Percentiles rank a stretch among this genome's conserved stretches.
Evolutionary conservation across 1,140 invertebrate species (phyloP).

Genomic region (Eumaeus atala): DNA sequence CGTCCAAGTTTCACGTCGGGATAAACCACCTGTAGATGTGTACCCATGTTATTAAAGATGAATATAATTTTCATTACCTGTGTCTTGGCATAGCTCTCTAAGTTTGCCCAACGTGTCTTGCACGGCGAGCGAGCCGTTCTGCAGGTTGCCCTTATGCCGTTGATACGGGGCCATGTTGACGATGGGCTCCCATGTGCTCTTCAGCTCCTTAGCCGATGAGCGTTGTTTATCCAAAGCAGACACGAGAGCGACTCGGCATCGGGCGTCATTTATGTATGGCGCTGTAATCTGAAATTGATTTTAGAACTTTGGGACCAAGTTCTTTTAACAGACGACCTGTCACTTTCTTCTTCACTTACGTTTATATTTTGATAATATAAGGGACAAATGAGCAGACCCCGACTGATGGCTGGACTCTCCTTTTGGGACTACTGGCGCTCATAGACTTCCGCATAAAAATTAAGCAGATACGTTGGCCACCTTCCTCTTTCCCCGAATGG

Average conservation of each 20-base stretch:
- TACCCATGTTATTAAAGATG: background rate
- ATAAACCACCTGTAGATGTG: too few relatives aligned
- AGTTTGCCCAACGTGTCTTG: background rate
- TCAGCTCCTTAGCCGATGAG: background rate
- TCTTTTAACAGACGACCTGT: too few relatives aligned
- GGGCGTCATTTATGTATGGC: constrained; percentile 16
- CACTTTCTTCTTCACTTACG: too few relatives aligned
- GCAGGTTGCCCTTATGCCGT: background rate
- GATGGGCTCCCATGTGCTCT: background rate
- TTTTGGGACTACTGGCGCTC: too few relatives aligned
- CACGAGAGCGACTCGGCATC: constrained; percentile 17
- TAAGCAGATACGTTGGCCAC: too few relatives aligned
- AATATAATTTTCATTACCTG: background rate
- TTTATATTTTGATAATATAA: too few relatives aligned
- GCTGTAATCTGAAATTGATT: constrained; percentile 19
- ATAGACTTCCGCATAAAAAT: too few relatives aligned
- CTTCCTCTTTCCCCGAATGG: too few relatives aligned
- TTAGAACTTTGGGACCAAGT: too few relatives aligned
- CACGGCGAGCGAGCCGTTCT: background rate
- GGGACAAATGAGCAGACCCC: too few relatives aligned
- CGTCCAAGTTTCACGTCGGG: too few relatives aligned
- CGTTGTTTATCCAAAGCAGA: constrained; percentile 15
- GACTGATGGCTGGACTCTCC: too few relatives aligned
- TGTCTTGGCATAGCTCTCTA: background rate
- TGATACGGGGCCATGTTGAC: background rate